These are phyloP conservation scores for Pseudorhiza aurosa DNA, from an alignment of 30 jellyfish, hydroid and myxozoan species.

Conservation along the genomic window DNA sequence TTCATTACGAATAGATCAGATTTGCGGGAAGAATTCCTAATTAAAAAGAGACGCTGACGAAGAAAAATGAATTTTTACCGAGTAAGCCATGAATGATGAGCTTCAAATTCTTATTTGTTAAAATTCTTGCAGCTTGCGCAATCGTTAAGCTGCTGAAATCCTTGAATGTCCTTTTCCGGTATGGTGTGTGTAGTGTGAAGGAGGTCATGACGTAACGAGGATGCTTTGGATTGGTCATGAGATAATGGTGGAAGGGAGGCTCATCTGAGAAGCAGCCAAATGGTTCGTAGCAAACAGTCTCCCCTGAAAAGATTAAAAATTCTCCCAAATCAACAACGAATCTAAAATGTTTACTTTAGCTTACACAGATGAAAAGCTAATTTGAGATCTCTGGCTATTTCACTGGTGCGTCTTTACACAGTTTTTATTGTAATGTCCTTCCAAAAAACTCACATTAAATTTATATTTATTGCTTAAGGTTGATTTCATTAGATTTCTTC, in stretches of 20 bases:
- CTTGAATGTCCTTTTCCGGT: constrained; percentile 2
- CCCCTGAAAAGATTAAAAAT: constrained; percentile 60
- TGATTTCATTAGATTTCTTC: too few relatives aligned
- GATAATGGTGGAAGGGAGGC: constrained; percentile 65
- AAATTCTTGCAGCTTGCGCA: constrained; percentile 19
- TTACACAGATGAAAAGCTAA: too few relatives aligned
- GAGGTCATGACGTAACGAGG: constrained; percentile 56
- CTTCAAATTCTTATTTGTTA: constrained; percentile 18
- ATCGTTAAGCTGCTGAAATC: constrained; percentile 27
- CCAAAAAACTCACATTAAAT: too few relatives aligned
- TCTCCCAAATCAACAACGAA: too few relatives aligned
- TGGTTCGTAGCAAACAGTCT: constrained; percentile 59
- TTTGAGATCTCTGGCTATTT: too few relatives aligned
- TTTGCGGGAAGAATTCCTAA: too few relatives aligned
- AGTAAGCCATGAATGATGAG: constrained; percentile 64
- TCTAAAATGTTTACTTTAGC: too few relatives aligned
- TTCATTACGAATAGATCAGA: too few relatives aligned
- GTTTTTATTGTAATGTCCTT: too few relatives aligned
- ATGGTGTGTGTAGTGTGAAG: constrained; percentile 33
- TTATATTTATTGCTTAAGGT: too few relatives aligned
- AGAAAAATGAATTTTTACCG: constrained; percentile 30
- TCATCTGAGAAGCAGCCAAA: constrained; percentile 77
- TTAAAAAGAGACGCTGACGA: too few relatives aligned
- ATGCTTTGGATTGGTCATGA: constrained; percentile 59
- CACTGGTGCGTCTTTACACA: too few relatives aligned